Conservation (phyloP, 1,140 invertebrate genomes). For the Portunus trituberculatus region DNA sequence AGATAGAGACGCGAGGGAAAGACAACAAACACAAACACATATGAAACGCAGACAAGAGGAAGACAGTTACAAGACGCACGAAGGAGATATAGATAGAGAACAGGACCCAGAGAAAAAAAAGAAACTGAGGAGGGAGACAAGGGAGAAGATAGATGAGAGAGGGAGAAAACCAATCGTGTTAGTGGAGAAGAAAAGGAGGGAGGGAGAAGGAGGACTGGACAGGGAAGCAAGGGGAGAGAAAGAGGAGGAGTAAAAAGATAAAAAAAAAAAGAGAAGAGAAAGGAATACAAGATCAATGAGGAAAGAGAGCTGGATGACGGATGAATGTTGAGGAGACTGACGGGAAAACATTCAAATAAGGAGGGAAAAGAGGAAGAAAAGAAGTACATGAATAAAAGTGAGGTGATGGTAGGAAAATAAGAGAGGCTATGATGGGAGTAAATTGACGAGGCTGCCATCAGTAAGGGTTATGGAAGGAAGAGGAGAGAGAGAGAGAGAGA, state of each 20-base stretch:
- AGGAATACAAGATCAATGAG: neutral
- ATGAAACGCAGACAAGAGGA: too few relatives aligned
- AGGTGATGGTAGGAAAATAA: neutral
- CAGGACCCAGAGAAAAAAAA: neutral
- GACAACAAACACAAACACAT: too few relatives aligned
- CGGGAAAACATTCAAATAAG: neutral
- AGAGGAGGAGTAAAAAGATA: neutral
- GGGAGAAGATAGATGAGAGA: too few relatives aligned
- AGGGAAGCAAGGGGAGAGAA: neutral
- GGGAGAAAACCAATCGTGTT: neutral
- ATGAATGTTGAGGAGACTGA: neutral
- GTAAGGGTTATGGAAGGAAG: neutral
- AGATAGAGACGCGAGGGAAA: too few relatives aligned
- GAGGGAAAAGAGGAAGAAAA: neutral
- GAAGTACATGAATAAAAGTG: neutral
- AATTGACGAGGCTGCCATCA: neutral
- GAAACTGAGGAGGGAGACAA: neutral
- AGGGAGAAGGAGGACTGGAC: neutral
- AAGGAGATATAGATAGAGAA: neutral
- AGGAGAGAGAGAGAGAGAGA: neutral
- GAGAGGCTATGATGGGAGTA: neutral
- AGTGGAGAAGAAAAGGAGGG: neutral
- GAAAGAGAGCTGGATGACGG: neutral
- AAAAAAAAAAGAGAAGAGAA: neutral
- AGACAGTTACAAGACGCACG: too few relatives aligned